Percentiles rank a stretch among this genome's conserved stretches.
Conservation (phyloP, 1,140 invertebrate genomes). For the Mamestra configurata region DNA sequence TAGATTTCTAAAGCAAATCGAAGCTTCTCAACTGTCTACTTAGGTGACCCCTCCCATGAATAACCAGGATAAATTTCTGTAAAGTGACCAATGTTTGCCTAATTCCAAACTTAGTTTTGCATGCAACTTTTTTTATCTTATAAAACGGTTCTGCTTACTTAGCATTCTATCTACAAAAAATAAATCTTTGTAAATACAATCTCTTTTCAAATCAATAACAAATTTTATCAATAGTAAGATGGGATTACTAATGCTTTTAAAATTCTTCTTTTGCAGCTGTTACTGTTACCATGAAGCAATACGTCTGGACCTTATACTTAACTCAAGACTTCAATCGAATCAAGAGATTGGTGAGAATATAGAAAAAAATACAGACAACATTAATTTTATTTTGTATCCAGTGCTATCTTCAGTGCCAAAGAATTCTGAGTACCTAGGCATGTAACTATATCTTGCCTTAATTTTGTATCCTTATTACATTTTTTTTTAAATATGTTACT, state of each 20-base stretch:
- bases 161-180: neutral
- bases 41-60: neutral
- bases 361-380: slow-evolving; percentile 43
- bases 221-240: neutral
- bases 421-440: slow-evolving; percentile 37
- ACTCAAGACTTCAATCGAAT: slow-evolving; percentile 53
- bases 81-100: neutral
- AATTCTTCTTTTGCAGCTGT: slow-evolving; percentile 48
- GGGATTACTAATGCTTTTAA: neutral
- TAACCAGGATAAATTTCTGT: neutral
- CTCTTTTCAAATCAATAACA: neutral
- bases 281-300: slow-evolving; percentile 42
- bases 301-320: slow-evolving; percentile 62
- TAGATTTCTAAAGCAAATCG: neutral
- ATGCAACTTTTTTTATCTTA: neutral
- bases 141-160: neutral
- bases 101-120: neutral
- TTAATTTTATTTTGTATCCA: slow-evolving; percentile 30
- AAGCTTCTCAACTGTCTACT: neutral
- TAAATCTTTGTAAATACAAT: neutral
- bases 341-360: slow-evolving; percentile 46
- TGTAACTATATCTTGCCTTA: slow-evolving; percentile 34
- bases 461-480: slow-evolving; percentile 17
- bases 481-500: neutral
- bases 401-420: slow-evolving; percentile 43